A percentile compares a stretch with the other conserved stretches of the same genome.
Conservation (phyloP, 2,888 invertebrate genomes). For the Cosmia pyralina region DNA sequence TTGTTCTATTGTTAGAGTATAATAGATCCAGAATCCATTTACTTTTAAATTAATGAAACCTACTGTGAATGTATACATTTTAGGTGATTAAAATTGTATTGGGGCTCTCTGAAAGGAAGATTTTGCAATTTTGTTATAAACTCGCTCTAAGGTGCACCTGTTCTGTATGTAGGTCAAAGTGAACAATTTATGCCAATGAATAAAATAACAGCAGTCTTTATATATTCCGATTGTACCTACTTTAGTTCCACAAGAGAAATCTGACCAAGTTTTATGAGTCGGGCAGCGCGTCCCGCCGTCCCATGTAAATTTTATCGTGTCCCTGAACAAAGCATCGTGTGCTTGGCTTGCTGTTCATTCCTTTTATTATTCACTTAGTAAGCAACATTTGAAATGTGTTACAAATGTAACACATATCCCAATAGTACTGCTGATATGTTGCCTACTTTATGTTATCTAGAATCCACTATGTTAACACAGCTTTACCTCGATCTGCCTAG, state of each 20-base stretch:
- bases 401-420: slow-evolving; percentile 51
- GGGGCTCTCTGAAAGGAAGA: slow-evolving; percentile 17
- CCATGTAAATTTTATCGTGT: slow-evolving; percentile 83
- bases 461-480: slow-evolving; percentile 26
- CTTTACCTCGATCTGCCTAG: too few species aligned
- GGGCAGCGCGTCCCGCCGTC: slow-evolving; percentile 71
- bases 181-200: slow-evolving; percentile 58
- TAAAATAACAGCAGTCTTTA: slow-evolving; percentile 60
- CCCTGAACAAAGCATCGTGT: slow-evolving; percentile 72
- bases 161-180: slow-evolving; percentile 51
- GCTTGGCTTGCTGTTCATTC: slow-evolving; percentile 66
- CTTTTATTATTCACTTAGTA: slow-evolving; percentile 75
- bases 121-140: slow-evolving; percentile 37
- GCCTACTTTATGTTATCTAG: not conserved
- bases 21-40: slow-evolving; percentile 67
- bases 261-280: slow-evolving; percentile 74
- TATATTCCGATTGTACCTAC: slow-evolving; percentile 63
- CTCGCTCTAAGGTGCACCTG: slow-evolving; percentile 36
- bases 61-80: slow-evolving; percentile 44
- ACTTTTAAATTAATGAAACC: slow-evolving; percentile 65
- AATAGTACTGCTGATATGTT: slow-evolving; percentile 32
- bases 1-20: slow-evolving; percentile 71
- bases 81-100: slow-evolving; percentile 49
- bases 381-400: slow-evolving; percentile 69
- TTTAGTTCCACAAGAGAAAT: slow-evolving; percentile 64